Conservation (phyloP, 2,113 vertebrate species). For the Peromyscus polionotus region DNA sequence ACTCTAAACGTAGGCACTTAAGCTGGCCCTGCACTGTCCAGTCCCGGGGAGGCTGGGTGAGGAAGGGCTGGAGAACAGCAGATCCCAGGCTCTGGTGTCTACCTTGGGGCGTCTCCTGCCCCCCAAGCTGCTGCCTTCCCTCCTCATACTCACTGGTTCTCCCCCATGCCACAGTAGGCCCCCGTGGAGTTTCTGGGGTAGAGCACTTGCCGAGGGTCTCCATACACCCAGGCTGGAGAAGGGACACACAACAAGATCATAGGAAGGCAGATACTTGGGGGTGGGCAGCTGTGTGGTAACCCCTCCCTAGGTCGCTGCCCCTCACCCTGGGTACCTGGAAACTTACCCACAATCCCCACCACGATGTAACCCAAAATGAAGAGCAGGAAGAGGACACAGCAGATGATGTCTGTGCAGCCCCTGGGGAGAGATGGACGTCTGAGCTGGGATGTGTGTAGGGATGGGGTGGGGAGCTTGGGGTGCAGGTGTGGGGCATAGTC, state of each 20-base stretch:
- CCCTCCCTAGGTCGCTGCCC: not conserved
- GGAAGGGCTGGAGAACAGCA: not conserved
- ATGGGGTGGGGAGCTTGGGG: not conserved
- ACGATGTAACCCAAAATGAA: conserved; percentile 91
- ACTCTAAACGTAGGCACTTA: not conserved
- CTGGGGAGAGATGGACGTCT: conserved; percentile 74
- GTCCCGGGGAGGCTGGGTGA: not conserved
- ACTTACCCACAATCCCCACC: conserved; percentile 93
- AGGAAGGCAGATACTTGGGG: not conserved
- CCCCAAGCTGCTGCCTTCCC: not conserved
- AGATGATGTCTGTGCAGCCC: conserved; percentile 94
- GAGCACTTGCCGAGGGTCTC: conserved; percentile 93
- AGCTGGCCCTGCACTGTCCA: not conserved
- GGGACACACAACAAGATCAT: not conserved
- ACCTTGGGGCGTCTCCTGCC: too few relatives aligned
- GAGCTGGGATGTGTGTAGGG: not conserved
- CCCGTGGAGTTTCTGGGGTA: conserved; percentile 93
- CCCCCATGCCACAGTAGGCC: conserved; percentile 91
- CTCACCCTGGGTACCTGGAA: too few relatives aligned
- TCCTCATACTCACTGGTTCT: conserved; percentile 87
- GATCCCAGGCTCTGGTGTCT: too few relatives aligned
- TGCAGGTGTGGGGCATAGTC: accelerated
- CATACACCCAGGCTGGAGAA: conserved; percentile 92
- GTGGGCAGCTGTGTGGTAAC: not conserved
- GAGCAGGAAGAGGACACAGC: conserved; percentile 91